Base-by-base conservation (phyloP, 2,113 vertebrate species). In the Lagopus leucura region DNA sequence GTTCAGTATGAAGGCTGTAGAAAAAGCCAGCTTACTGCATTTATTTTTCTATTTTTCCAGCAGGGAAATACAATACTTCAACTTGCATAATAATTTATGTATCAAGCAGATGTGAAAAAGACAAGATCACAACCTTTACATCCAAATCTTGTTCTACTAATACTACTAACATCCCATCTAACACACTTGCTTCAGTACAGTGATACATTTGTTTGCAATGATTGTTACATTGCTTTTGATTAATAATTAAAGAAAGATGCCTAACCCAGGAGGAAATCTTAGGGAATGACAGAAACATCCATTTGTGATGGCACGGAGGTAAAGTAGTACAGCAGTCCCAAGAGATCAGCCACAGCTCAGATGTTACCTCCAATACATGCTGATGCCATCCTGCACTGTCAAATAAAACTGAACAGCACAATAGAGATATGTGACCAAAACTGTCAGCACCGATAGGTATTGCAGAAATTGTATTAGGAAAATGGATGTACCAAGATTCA, bases 361-460 rank as follows among this genome's bases (percentile, higher is more conserved):
- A 98, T 97, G 98, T 97, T 98, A 96, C 96, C 95, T 98, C 97
- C 98, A 98, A 98, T 98, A 96, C 97, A 96, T 22, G 93, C 96
- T 97, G 98, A 98, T 98, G 98, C 98, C 74, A 86, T 97, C 98
- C 97, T 45, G 69, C 95, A 95, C 70, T 93, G 96, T 97, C 98
- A 98, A 98, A 98, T 98, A 97, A 97, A 98, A 98, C 95, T 97
- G 97, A 98, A 97, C 97, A 98, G 97, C 97, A 97, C 96, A 93
- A 97, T 95, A 97, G 95, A 97, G 96, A 97, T 88, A 91, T 76
- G 67, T 92, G 83, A 97, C 96, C 93, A 95, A 96, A 97, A 98
- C 97, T 98, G 98, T 98, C 98, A 98, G 97, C 95, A 98, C 97
- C 97, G 94, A 98, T 97, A 96, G 97, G 97, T 42, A 89, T 91